Evolutionary conservation across 1,140 invertebrate genomes (phyloP), one percentile per base, ranked within the genome.

Genomic region (Eriocheir sinensis): DNA sequence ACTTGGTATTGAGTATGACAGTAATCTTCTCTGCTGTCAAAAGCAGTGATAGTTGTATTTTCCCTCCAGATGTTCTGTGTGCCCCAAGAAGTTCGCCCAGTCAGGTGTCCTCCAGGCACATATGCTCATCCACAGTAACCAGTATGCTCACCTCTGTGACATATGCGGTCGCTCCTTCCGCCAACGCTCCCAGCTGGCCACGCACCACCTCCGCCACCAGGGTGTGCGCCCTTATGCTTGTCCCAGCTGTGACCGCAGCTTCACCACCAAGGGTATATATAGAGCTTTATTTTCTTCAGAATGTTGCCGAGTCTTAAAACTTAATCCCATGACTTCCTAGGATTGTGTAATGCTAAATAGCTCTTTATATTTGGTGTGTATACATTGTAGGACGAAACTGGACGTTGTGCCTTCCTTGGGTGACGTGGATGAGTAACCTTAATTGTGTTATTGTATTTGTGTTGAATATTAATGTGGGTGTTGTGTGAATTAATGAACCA

Each of bases 191-290:
- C 93, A 94, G 79, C 60, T 94, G 1, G 41, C 90, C 21, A 94
- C 93, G 2, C 93, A 94, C 38, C 93, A 90, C 34, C 88, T 80
- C 8, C 88, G 93, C n/a, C 93, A 94, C 81, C 60, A 94, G 36
- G 93, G 93, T 21, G 89, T 94, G 34, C 60, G 89, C 12, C 93
- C 93, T 4, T 94, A 83, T 72, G 38, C 93, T 4, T 94, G 93
- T 41, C 79, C 93, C 21, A 89, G 91, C 12, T 94, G 93, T 85
- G 89, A 94, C 21, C 89, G 93, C 17, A 94, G 60, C 89, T 94
- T 94, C 81, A 94, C 93, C 36, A 94, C 93, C 15, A 94, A 94
- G 90, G 93, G 93, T 93, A 86, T 91, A 36, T 91, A 30, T 86
- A 3, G 0, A 41, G 83, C 40, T 17, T 86, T 89, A 2, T 30